These are phyloP conservation scores for Drosophila nr. medialis DNA, from an alignment of 2,888 invertebrate genomes.

Conservation along the genomic window DNA sequence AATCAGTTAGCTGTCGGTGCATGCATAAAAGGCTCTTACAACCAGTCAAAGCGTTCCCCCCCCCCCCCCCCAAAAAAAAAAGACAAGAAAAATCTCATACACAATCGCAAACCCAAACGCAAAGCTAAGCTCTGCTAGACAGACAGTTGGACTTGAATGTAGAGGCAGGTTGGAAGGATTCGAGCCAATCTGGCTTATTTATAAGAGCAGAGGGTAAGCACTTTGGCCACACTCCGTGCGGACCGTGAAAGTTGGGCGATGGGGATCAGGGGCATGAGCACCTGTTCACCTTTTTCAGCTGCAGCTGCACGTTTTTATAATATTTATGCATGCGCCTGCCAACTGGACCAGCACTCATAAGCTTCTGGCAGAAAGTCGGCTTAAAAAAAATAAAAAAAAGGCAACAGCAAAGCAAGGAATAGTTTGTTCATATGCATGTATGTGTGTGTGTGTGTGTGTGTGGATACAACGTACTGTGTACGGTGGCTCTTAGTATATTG, in stretches of 20 bases:
- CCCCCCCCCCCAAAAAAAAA: constrained; percentile 38
- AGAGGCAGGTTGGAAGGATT: constrained; percentile 38
- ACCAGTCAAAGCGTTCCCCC: constrained; percentile 48
- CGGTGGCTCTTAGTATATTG: constrained; percentile 45
- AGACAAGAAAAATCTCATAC: background rate
- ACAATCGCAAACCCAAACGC: constrained; percentile 2
- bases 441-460: constrained; percentile 22
- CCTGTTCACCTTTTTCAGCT: constrained; percentile 65
- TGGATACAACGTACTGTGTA: constrained; percentile 14
- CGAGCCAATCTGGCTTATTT: constrained; percentile 72
- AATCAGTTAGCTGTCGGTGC: constrained; percentile 63
- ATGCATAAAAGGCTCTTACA: constrained; percentile 59
- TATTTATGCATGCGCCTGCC: constrained; percentile 74
- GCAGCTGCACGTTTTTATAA: constrained; percentile 73
- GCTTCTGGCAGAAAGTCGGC: constrained; percentile 28
- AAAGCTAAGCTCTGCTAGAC: constrained; percentile 39
- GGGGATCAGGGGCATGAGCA: constrained; percentile 19
- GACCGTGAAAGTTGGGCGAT: background rate
- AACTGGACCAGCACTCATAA: constrained; percentile 68
- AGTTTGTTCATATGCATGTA: background rate
- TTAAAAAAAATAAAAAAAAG: constrained; percentile 25
- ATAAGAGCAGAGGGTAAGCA: constrained; percentile 62
- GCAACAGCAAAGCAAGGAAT: constrained; percentile 11
- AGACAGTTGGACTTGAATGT: constrained; percentile 27
- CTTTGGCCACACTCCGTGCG: constrained; percentile 62